Conservation (phyloP, 2,113 vertebrate genomes). For the Apistogramma diplotaenia region DNA sequence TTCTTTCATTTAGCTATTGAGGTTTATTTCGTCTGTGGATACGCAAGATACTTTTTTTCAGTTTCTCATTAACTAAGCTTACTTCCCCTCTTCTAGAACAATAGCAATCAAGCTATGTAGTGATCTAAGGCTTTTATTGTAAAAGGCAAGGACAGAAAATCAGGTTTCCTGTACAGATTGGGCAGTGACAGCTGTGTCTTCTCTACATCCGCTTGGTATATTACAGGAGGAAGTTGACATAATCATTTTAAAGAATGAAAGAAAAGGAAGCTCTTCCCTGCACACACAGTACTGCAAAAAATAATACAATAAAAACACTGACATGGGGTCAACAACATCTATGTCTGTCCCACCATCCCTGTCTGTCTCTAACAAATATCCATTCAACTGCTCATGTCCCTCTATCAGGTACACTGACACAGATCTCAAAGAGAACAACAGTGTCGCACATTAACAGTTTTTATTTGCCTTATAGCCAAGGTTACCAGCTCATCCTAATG, state of each 20-base stretch:
- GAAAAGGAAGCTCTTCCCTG: not conserved
- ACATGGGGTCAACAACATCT: constrained; percentile 6
- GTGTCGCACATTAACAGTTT: not conserved
- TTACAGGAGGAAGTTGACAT: not conserved
- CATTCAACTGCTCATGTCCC: not conserved
- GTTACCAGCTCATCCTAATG: not conserved
- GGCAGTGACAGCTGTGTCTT: not conserved
- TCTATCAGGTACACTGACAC: not conserved
- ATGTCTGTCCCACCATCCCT: not conserved
- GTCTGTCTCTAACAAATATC: not conserved
- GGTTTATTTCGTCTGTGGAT: not conserved
- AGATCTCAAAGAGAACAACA: not conserved
- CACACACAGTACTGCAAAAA: not conserved
- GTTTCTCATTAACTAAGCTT: accelerated
- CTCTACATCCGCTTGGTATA: not conserved
- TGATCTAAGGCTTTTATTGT: not conserved
- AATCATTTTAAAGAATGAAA: not conserved
- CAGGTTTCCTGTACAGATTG: not conserved
- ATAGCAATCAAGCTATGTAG: not conserved
- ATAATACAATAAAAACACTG: not conserved
- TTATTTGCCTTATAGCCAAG: not conserved
- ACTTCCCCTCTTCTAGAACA: not conserved
- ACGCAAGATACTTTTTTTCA: not conserved
- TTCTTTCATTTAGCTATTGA: not conserved
- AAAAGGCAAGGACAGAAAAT: not conserved